These are phyloP conservation scores for Listronotus oregonensis DNA, from an alignment of 1,140 invertebrate genomes.

Conservation along the genomic window DNA sequence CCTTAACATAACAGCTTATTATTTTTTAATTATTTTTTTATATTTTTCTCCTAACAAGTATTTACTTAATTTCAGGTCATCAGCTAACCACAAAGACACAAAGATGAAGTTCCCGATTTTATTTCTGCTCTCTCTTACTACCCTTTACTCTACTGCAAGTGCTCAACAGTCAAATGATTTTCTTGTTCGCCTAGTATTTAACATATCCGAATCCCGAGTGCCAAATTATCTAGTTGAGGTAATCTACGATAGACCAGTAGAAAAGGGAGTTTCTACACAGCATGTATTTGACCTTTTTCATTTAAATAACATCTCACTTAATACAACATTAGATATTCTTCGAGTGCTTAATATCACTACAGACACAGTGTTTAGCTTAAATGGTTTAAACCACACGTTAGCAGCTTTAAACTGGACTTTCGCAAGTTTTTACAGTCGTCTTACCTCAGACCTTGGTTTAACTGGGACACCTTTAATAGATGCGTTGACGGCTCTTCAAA, in stretches of 20 bases:
- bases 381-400: slow-evolving; percentile 16
- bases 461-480: not conserved
- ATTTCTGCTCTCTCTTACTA: slow-evolving; percentile 7
- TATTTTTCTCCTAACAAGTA: not conserved
- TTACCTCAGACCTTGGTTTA: not conserved
- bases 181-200: slow-evolving; percentile 2
- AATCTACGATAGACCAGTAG: slow-evolving; percentile 3
- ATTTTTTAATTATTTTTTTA: no score
- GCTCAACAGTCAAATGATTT: slow-evolving; percentile 3
- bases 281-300: slow-evolving; percentile 12
- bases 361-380: slow-evolving; percentile 7
- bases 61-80: no score
- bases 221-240: slow-evolving; percentile 13
- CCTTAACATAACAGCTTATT: no score
- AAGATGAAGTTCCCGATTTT: slow-evolving; percentile 5
- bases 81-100: not conserved
- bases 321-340: slow-evolving; percentile 5
- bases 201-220: slow-evolving; percentile 6
- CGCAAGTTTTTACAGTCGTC: slow-evolving; percentile 13
- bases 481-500: slow-evolving; percentile 6
- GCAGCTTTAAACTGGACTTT: slow-evolving; percentile 14
- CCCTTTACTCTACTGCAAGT: no score
- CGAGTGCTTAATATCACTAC: slow-evolving; percentile 4
- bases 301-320: not conserved
- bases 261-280: slow-evolving; percentile 4